Base-by-base conservation (phyloP, 1,140 invertebrate species). In the Neodiprion pinetum region DNA sequence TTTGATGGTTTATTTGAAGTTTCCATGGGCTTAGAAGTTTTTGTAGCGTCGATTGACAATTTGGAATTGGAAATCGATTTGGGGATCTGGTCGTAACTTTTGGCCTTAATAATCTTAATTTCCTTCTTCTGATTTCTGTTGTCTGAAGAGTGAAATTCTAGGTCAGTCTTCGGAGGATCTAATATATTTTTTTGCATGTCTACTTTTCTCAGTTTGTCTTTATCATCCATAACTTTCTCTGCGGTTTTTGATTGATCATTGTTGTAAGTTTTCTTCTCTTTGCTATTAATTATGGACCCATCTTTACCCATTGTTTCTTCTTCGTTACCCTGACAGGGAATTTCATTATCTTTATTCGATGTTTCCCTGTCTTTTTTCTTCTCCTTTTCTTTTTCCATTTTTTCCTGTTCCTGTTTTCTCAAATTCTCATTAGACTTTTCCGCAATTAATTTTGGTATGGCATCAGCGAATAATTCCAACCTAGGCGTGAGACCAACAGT, bases 401-500 rank as follows among this genome's bases (percentile, higher is more conserved):
- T 74, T 11, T 79, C 75, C 53, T 72, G 17, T 65, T 74, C 50
- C 76, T 77, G 48, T 23, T 71, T 76, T 48, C 10, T 66, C 28
- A 72, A n/a, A 68, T 76, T 76, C 67, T 85, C 85, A 28, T 67
- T 80, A 0, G 83, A 78, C 65, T 82, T 88, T 74, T 88, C 86
- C 11, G 86, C 87, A 1, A 87, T 81, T 0, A 88, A 71, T 76
- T 88, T 88, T 0, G 87, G 87, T 74, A 88, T 88, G 1, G 81
- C 81, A 73, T 88, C 86, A 2, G 86, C 87, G 74, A 88, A 88
- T 11, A 88, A 68, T 73, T 87, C 86, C 47, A 88, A 77, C 74
- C 87, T 78, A 1, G 87, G 87, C 1, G 87, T 88, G 1, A 88
- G 78, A 23, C 82, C 86, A 40, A 88, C 82, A 0, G 82, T 82